Percentiles rank a stretch among this genome's conserved stretches.
Evolutionary conservation across 2,113 vertebrate species (phyloP).

Genomic region (Procavia capensis): DNA sequence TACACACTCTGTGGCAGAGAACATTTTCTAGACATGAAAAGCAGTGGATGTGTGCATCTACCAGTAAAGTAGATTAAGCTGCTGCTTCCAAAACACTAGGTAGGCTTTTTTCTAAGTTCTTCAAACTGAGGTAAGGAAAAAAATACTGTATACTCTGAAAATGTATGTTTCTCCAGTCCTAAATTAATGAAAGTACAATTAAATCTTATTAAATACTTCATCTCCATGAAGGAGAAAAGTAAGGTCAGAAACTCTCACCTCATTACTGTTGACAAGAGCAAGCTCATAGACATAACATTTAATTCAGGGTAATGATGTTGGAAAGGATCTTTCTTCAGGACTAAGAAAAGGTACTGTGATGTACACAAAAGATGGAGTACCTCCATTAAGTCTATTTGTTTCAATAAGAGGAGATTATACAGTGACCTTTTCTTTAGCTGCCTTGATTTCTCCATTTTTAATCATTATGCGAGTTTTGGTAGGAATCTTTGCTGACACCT

Average conservation of each 20-base stretch:
- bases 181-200: constrained; percentile 67
- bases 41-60: not conserved
- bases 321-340: constrained; percentile 10
- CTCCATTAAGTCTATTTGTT: constrained; percentile 93
- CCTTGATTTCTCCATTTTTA: constrained; percentile 92
- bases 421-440: constrained; percentile 93
- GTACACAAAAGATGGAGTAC: constrained; percentile 85
- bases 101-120: not conserved
- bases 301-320: not conserved
- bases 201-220: constrained; percentile 76
- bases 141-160: constrained; percentile 2
- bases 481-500: constrained; percentile 89
- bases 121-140: not conserved
- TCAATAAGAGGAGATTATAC: constrained; percentile 92
- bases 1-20: not conserved
- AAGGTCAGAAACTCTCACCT: constrained; percentile 1
- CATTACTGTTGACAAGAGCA: constrained; percentile 60
- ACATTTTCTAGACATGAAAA: not conserved
- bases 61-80: not conserved
- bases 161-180: not conserved
- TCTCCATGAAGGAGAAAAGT: constrained; percentile 60
- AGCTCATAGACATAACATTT: constrained; percentile 68
- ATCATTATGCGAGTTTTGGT: constrained; percentile 93
- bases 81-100: not conserved
- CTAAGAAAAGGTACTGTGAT: not conserved